These are phyloP conservation scores for Brenthis ino DNA, from an alignment of 2,888 invertebrate genomes.

Conservation along the genomic window DNA sequence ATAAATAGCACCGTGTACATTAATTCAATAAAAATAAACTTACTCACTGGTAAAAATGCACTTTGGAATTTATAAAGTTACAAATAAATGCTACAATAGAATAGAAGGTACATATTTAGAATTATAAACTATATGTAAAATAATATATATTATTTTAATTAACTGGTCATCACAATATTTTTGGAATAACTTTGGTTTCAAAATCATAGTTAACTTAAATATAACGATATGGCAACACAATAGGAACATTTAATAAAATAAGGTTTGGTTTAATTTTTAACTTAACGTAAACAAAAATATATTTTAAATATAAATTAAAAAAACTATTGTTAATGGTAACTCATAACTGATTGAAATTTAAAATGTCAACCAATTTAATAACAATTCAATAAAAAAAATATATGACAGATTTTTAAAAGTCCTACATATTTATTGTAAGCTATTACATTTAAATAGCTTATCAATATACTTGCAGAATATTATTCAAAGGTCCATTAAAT, in stretches of 20 bases:
- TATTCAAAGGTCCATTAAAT: too few relatives aligned
- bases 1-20: conserved; percentile 7
- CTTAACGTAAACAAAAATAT: background rate
- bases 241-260: conserved; percentile 30
- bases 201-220: conserved; percentile 23
- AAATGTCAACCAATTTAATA: background rate
- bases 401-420: background rate
- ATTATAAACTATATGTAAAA: background rate
- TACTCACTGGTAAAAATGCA: conserved; percentile 15
- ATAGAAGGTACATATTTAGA: background rate
- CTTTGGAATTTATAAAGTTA: conserved; percentile 10
- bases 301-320: background rate
- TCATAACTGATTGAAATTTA: background rate
- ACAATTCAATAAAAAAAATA: background rate
- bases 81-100: background rate
- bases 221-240: conserved; percentile 57
- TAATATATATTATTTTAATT: conserved; percentile 4
- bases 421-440: background rate
- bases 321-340: conserved; percentile 4
- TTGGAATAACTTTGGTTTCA: conserved; percentile 32
- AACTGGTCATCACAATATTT: conserved; percentile 17
- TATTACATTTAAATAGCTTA: too few relatives aligned
- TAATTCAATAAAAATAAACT: conserved; percentile 4
- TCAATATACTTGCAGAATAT: too few relatives aligned
- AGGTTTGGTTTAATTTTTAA: conserved; percentile 7